A percentile compares a stretch with the other conserved stretches of the same genome.
phyloP scores from a whole-genome alignment of 2,888 invertebrate genomes.

The Ochropleura leucogaster region DNA sequence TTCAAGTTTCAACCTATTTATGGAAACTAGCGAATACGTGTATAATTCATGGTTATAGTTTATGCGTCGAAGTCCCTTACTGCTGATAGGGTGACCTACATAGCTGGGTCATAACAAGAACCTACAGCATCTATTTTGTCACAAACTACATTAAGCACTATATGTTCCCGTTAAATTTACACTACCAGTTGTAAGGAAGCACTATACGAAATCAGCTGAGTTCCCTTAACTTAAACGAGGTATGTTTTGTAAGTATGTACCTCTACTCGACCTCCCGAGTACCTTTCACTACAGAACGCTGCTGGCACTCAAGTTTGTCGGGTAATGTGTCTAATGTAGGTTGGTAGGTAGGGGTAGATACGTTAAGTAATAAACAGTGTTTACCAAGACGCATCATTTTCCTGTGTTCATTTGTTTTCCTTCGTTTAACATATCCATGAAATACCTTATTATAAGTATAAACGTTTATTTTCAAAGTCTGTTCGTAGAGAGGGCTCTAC shows the following conservation, averaged over 20 bases:
- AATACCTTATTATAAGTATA: background rate
- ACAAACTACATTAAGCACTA: conserved; percentile 3
- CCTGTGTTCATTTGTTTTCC: conserved; percentile 25
- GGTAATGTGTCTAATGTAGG: conserved; percentile 39
- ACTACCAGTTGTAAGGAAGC: background rate
- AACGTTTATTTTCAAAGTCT: too few relatives aligned
- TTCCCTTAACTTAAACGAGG: conserved; percentile 38
- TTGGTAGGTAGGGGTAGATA: background rate
- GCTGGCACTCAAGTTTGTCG: conserved; percentile 47
- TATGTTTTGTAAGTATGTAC: background rate
- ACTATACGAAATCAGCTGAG: conserved; percentile 32
- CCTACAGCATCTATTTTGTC: background rate
- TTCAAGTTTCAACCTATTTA: too few relatives aligned
- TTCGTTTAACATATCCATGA: conserved; percentile 35
- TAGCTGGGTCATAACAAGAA: too few relatives aligned
- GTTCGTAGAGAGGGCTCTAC: too few relatives aligned
- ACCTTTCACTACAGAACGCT: conserved; percentile 13
- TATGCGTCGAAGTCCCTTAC: background rate
- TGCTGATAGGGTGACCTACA: background rate
- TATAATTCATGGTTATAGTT: background rate
- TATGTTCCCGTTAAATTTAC: conserved; percentile 3
- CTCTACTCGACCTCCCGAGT: conserved; percentile 11
- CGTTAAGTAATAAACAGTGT: conserved; percentile 44
- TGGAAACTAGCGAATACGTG: background rate
- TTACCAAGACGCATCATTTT: conserved; percentile 5